A percentile compares a stretch with the other conserved stretches of the same genome.
Evolutionary conservation across 2,113 vertebrate species (phyloP).

Genomic region (Pseudorectes ferrugineus): DNA sequence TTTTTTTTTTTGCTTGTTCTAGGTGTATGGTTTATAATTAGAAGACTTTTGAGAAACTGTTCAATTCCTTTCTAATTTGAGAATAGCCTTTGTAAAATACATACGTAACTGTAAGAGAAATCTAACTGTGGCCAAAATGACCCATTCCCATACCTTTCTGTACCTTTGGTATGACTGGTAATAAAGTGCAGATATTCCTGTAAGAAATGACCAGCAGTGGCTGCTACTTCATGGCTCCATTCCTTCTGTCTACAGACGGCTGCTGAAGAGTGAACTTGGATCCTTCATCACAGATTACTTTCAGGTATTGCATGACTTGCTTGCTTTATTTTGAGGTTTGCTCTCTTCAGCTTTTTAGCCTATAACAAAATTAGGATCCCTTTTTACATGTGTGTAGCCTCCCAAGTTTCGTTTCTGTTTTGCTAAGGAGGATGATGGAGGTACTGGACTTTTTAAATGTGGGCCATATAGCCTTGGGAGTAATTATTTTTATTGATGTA

Average conservation of each 20-base stretch:
- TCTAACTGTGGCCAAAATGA: not conserved
- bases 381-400: not conserved
- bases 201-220: not conserved
- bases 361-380: not conserved
- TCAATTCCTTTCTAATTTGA: not conserved
- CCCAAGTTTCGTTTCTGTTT: not conserved
- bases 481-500: not conserved
- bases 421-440: not conserved
- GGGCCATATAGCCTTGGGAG: not conserved
- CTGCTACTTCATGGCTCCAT: constrained; percentile 25
- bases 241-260: constrained; percentile 76
- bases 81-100: not conserved
- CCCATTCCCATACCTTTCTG: rapidly evolving
- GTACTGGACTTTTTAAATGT: not conserved
- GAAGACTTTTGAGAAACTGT: not conserved
- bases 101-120: not conserved
- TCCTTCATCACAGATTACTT: constrained; percentile 96
- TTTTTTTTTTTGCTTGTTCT: not conserved
- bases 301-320: constrained; percentile 76
- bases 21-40: not conserved
- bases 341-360: not conserved
- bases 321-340: not conserved
- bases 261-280: constrained; percentile 92
- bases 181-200: not conserved
- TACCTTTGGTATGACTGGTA: not conserved